A percentile compares a stretch with the other conserved stretches of the same genome.
Evolutionary conservation across 2,797 vertebrate species (phyloP).

Genomic region (Nyctibius grandis): DNA sequence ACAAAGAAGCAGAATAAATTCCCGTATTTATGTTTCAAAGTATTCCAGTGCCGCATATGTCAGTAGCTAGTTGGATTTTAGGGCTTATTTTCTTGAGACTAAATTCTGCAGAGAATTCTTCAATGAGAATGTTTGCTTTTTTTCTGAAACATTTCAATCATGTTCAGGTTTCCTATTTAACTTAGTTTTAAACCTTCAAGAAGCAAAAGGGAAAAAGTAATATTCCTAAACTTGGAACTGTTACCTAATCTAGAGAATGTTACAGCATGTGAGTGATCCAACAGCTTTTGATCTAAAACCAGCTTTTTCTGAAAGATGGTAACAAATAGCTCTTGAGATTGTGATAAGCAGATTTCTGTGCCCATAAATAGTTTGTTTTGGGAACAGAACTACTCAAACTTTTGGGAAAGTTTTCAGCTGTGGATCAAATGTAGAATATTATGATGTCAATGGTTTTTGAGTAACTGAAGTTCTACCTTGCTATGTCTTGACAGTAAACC

Average conservation of each 20-base stretch:
- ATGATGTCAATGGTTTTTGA: fast-evolving
- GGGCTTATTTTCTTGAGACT: not conserved
- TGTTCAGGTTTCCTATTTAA: not conserved
- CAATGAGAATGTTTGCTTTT: not conserved
- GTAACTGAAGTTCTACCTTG: not conserved
- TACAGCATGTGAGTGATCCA: not conserved
- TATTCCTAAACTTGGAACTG: not conserved
- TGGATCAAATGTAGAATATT: not conserved
- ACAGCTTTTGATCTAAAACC: not conserved
- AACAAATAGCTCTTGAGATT: not conserved
- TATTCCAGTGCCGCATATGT: not conserved
- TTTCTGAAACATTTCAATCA: not conserved
- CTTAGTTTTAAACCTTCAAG: not conserved
- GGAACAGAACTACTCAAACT: not conserved
- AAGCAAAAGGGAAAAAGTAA: not conserved
- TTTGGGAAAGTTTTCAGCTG: not conserved
- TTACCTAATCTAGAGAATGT: not conserved
- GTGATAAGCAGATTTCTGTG: not conserved
- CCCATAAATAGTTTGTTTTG: not conserved
- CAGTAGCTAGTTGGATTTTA: not conserved
- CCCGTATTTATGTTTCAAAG: not conserved
- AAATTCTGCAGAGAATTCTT: not conserved
- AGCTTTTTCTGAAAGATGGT: not conserved
- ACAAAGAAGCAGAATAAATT: not conserved
- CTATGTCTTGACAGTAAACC: constrained; percentile 82